Percentiles rank a stretch among this genome's conserved stretches.
These are phyloP conservation scores for Drosophila pegasa DNA, from an alignment of 2,888 invertebrate genomes.

Conservation along the genomic window DNA sequence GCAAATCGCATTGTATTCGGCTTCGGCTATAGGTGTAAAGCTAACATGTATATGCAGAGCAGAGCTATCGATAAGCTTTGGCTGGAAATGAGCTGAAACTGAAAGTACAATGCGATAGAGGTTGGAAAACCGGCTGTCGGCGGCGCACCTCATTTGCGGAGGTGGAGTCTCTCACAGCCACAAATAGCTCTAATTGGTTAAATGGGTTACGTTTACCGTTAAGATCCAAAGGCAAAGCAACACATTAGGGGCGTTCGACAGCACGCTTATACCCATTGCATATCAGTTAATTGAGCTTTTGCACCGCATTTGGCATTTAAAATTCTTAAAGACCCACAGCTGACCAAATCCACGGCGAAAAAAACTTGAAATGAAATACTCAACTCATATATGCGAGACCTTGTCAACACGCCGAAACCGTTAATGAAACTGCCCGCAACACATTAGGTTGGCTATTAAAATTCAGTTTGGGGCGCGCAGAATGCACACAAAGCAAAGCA, in stretches of 20 bases:
- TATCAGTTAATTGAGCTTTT: slow-evolving; percentile 61
- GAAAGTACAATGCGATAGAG: slow-evolving; percentile 60
- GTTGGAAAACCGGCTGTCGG: slow-evolving; percentile 40
- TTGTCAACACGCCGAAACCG: slow-evolving; percentile 52
- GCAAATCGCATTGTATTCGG: slow-evolving; percentile 4
- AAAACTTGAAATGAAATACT: slow-evolving; percentile 48
- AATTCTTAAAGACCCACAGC: slow-evolving; percentile 24
- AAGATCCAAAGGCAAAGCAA: slow-evolving; percentile 35
- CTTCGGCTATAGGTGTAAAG: background rate
- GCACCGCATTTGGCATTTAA: slow-evolving; percentile 26
- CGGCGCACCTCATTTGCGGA: slow-evolving; percentile 66
- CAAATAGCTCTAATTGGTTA: slow-evolving; percentile 59
- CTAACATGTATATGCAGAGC: background rate
- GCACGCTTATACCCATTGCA: slow-evolving; percentile 29
- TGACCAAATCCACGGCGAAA: slow-evolving; percentile 6
- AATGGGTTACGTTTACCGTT: slow-evolving; percentile 56
- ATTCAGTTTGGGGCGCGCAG: slow-evolving; percentile 36
- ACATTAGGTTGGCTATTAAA: slow-evolving; percentile 54
- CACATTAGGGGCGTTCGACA: slow-evolving; percentile 55
- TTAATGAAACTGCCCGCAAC: slow-evolving; percentile 60
- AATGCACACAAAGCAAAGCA: slow-evolving; percentile 55
- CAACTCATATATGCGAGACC: slow-evolving; percentile 52
- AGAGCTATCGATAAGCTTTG: slow-evolving; percentile 45
- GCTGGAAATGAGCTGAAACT: slow-evolving; percentile 57
- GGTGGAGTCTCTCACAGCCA: slow-evolving; percentile 68